Base-by-base conservation (phyloP, 2,797 vertebrate species). In the Rhodeus uyekii region DNA sequence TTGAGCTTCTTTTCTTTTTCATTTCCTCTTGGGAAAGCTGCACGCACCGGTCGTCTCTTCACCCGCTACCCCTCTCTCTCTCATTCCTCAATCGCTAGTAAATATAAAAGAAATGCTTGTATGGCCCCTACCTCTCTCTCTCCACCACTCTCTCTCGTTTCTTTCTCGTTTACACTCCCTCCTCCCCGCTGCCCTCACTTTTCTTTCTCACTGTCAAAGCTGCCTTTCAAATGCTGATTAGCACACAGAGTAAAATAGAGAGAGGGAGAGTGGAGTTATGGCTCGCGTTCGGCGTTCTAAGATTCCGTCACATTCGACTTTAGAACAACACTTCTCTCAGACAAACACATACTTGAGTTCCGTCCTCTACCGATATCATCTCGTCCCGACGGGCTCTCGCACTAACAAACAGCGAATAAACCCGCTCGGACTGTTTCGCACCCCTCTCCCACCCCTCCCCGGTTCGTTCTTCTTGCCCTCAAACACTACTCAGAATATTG, bases 151-250 rank as follows among this genome's bases (percentile, higher is more conserved):
- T 83, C 82, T 90, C 92, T 85, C 92, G 91, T 91, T 90, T 82
- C 82, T 73, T 82, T 86, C 83, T 87, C 87, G 82, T 89, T 87
- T 89, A 89, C 79, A 86, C 86, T 84, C 83, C 86, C 86, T 84
- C 81, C 89, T 84, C 83, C 64, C 72, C 75, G 16, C 83, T 74
- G 81, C 84, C 88, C 89, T 87, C 87, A 88, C 83, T 87, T 94
- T 93, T 94, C 93, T 94, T 94, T 94, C 93, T 95, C 92, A 90
- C 93, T 94, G 93, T 93, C 90, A 92, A 93, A 94, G 92, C 91
- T 93, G 93, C 95, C 93, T 95, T 95, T 95, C 95, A 95, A 95
- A 95, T 95, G 95, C 94, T 95, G 94, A 96, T 95, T 94, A 95
- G 95, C 92, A 93, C 89, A 88, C 88, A 73, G 91, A 92, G 92